Base-by-base conservation (phyloP, 2,888 invertebrate genomes). In the Drosophila kanekoi region DNA sequence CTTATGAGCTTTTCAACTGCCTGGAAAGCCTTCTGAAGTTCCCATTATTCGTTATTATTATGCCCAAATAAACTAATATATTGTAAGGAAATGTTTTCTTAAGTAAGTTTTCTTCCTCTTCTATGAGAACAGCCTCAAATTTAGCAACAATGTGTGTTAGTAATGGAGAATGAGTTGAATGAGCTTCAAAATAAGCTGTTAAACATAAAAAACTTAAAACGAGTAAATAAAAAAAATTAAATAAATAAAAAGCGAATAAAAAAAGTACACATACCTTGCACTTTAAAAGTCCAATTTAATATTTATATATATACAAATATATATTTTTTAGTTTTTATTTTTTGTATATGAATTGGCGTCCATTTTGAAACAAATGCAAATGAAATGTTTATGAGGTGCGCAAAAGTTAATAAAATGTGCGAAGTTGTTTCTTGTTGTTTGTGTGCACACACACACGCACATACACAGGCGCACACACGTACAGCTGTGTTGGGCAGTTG, bases 191-290 rank as follows among this genome's bases (percentile, higher is more conserved):
- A 16, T 16, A 16, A 54, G 9, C 20, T 20, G n/a, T 6, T 53
- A 11, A 43, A 20, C 23, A 47, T 47, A 47, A 40, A 40, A 43
- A 52, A 60, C 33, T n/a, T 11, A 47, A 32, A 43, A 48, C 3
- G 33, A 51, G 43, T 44, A 68, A 18, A 43, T 52, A 56, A 64
- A 62, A 57, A 11, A 13, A 58, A 41, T 20, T 56, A 68, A 49
- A 18, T 6, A 71, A 82, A 61, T 45, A 76, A 74, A 67, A 77
- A 77, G 35, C 52, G 38, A 61, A 72, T 71, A 71, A 67, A 68
- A 64, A 79, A 81, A 71, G 87, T 84, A 81, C 86, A 86, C 86
- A 86, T 86, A 86, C 86, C 86, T 86, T 89, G 81, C 88, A 88
- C 88, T 86, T 76, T 68, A 78, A 44, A 71, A 52, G 76, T 88